Evolutionary conservation across 1,140 invertebrate species (phyloP), one percentile per base, ranked within the genome.

Genomic region (Centruroides vittatus): DNA sequence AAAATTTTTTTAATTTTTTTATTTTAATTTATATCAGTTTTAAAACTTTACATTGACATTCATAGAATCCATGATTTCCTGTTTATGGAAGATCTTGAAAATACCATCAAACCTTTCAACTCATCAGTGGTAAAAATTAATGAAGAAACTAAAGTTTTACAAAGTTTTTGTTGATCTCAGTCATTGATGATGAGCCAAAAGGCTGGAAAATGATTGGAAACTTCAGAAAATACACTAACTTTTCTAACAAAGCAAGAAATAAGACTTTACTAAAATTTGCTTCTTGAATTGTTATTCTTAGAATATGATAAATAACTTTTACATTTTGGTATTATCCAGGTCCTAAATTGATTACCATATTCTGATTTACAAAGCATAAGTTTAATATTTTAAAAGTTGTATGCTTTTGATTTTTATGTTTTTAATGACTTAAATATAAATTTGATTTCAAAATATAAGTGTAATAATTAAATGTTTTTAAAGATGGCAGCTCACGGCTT

Each of bases 401-500:
- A 51, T n/a, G 49, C 49, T n/a, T n/a, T n/a, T 51, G 34, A 51
- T 34, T n/a, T 51, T 34, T 51, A 12, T 51, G 12, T 51, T 34
- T 51, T 51, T 51, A 51, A 34, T 34, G 12, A 51, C 34, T 51
- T 51, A 12, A 51, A 23, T 23, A 2, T 23, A 23, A 23, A 23
- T 23, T 23, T 51, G 49, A 51, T n/a, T 51, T 51, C 49, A 12
- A n/a, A 51, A 51, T 51, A 51, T 51, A 51, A 51, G 12, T 51
- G 49, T 51, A 12, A 51, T 34, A 51, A 53, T 53, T 34, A 7
- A 36, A 34, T 23, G 5, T n/a, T 61, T 67, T 66, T 72, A 36
- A 66, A 97, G 90, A 90, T 96, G 80, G 96, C 96, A 58, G 96
- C 96, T 12, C 94, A 98, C 77, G 95, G 93, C 66, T 79, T 99